Evolutionary conservation across 2,113 vertebrate genomes (phyloP).

Genomic region (Cyprinodon tularosa): DNA sequence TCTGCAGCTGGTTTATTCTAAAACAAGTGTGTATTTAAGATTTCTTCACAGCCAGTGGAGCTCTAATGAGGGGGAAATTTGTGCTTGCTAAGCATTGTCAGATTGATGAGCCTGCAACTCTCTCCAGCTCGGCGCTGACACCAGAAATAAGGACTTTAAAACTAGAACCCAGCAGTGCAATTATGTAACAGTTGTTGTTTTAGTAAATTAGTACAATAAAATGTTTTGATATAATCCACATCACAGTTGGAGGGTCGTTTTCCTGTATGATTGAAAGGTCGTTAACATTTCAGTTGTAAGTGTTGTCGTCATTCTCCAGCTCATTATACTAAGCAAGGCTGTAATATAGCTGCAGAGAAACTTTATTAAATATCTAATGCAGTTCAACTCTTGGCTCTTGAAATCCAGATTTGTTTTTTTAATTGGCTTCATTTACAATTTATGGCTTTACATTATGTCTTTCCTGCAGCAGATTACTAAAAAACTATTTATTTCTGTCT

Average conservation of each 20-base stretch:
- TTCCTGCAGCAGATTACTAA: too few species aligned
- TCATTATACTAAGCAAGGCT: not conserved
- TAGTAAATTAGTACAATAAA: constrained; percentile 31
- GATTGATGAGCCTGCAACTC: constrained; percentile 66
- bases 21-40: constrained; percentile 62
- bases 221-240: constrained; percentile 33
- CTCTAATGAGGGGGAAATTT: constrained; percentile 71
- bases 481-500: too few species aligned
- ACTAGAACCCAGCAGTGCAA: constrained; percentile 31
- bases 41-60: constrained; percentile 48
- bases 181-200: constrained; percentile 24
- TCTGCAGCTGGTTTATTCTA: constrained; percentile 27
- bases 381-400: not conserved
- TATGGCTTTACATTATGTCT: too few species aligned
- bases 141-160: constrained; percentile 63
- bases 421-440: too few species aligned
- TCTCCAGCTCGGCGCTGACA: constrained; percentile 66
- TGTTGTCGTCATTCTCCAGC: not conserved
- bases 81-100: constrained; percentile 71
- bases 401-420: too few species aligned
- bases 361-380: too few species aligned
- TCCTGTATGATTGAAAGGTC: not conserved
- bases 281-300: not conserved
- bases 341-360: not conserved
- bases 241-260: not conserved